A percentile compares a stretch with the other conserved stretches of the same genome.
Conservation (phyloP, 2,113 vertebrate species). For the Grammatotria lemairii region DNA sequence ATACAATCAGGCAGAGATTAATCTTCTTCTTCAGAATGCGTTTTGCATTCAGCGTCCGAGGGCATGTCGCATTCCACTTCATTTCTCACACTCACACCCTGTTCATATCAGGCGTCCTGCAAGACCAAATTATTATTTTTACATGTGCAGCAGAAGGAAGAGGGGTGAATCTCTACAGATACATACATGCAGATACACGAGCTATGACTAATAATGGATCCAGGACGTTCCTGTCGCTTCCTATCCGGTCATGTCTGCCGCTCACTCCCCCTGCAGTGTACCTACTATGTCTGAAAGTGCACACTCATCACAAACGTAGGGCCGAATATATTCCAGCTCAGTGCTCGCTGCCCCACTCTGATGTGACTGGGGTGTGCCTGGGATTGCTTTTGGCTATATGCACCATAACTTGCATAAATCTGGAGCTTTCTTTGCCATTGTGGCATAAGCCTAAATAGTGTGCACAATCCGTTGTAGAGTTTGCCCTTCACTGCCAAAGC, state of each 20-base stretch:
- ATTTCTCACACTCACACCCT: not conserved
- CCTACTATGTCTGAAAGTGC: constrained; percentile 28
- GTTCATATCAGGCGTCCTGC: not conserved
- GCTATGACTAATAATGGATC: constrained; percentile 48
- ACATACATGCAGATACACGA: not conserved
- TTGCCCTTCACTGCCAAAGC: not conserved
- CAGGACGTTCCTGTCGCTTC: constrained; percentile 34
- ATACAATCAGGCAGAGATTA: constrained; percentile 40
- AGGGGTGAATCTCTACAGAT: not conserved
- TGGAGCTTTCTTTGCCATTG: not conserved
- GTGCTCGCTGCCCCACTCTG: not conserved
- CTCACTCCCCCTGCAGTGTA: constrained; percentile 19
- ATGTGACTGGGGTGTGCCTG: constrained; percentile 3
- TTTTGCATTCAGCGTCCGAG: not conserved
- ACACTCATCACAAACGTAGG: constrained; percentile 42
- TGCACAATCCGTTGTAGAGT: not conserved
- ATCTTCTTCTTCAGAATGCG: constrained; percentile 5
- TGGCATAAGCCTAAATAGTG: constrained; percentile 28
- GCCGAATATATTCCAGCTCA: constrained; percentile 33
- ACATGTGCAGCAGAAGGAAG: not conserved
- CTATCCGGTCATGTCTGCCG: constrained; percentile 25
- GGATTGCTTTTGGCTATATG: not conserved
- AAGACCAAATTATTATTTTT: constrained; percentile 1
- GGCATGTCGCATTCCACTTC: not conserved
- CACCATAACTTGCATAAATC: constrained; percentile 32